Evolutionary conservation across 1,140 invertebrate genomes (phyloP).

Genomic region (Triops cancriformis): DNA sequence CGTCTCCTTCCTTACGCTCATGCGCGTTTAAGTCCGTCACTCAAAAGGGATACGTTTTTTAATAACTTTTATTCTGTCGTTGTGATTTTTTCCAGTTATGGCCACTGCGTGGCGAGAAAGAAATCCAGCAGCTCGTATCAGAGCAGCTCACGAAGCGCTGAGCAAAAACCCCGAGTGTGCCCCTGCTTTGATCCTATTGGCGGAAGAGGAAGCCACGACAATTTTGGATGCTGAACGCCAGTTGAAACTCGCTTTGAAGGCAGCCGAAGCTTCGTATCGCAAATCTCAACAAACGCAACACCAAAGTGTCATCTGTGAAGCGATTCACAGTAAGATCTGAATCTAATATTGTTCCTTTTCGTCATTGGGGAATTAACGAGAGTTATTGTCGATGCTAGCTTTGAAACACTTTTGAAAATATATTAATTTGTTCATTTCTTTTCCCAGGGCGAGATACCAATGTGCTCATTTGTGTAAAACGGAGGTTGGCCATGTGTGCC

Average conservation of each 20-base stretch:
- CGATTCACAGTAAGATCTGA: conserved; percentile 63
- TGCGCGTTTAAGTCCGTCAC: background rate
- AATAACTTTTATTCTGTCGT: background rate
- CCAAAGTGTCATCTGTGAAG: conserved; percentile 65
- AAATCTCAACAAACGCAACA: conserved; percentile 69
- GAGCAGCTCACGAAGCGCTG: conserved; percentile 82
- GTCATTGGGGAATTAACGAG: background rate
- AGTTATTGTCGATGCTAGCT: no score
- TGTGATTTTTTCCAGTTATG: conserved; percentile 73
- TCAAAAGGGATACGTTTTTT: background rate
- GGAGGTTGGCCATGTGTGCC: conserved; percentile 92
- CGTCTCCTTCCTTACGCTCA: no score
- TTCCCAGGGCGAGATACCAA: conserved; percentile 72
- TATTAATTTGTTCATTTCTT: conserved; percentile 25
- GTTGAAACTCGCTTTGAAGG: conserved; percentile 76
- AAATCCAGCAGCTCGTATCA: conserved; percentile 82
- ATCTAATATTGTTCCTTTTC: no score
- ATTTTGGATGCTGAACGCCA: conserved; percentile 82
- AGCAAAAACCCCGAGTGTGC: conserved; percentile 89
- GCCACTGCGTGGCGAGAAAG: conserved; percentile 94
- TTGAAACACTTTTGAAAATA: conserved; percentile 7
- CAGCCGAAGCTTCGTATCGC: conserved; percentile 76
- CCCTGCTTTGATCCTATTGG: conserved; percentile 87
- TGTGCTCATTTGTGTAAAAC: conserved; percentile 89
- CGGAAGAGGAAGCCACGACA: conserved; percentile 91